A percentile compares a stretch with the other conserved stretches of the same genome.
Conservation (phyloP, 2,888 invertebrate genomes). For the Atrina japonica region DNA sequence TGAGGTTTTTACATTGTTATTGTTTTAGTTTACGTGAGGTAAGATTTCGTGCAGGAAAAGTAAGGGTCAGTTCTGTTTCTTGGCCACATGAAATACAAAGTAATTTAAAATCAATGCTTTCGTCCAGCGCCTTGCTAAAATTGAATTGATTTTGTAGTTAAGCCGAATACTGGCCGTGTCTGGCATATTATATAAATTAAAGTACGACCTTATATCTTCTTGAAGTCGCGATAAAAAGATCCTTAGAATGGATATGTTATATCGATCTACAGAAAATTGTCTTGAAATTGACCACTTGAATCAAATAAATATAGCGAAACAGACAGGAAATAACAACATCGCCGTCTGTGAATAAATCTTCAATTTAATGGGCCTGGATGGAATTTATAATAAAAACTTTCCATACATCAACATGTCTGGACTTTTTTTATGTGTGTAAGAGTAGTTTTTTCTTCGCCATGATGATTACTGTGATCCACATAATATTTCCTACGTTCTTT, state of each 20-base stretch:
- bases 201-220: slow-evolving; percentile 1
- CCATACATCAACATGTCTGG: too few relatives aligned
- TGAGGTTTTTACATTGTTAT: too few relatives aligned
- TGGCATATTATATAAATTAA: slow-evolving; percentile 13
- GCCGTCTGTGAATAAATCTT: slow-evolving; percentile 32
- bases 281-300: slow-evolving; percentile 38
- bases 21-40: too few relatives aligned
- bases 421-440: too few relatives aligned
- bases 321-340: slow-evolving; percentile 31
- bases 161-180: slow-evolving; percentile 6
- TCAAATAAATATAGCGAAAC: slow-evolving; percentile 30
- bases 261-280: slow-evolving; percentile 27
- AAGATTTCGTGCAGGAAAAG: too few relatives aligned
- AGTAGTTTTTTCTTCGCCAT: too few relatives aligned
- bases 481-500: too few relatives aligned
- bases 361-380: slow-evolving; percentile 26
- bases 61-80: too few relatives aligned
- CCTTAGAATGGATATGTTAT: slow-evolving; percentile 9
- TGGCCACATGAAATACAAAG: too few relatives aligned
- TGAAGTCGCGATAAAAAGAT: slow-evolving; percentile 17
- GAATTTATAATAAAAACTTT: slow-evolving; percentile 25
- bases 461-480: too few relatives aligned
- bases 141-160: not conserved
- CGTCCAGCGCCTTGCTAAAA: not conserved
- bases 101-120: slow-evolving; percentile 10